phyloP scores from a whole-genome alignment of 2,888 invertebrate genomes.

The Eupithecia subfuscata region DNA sequence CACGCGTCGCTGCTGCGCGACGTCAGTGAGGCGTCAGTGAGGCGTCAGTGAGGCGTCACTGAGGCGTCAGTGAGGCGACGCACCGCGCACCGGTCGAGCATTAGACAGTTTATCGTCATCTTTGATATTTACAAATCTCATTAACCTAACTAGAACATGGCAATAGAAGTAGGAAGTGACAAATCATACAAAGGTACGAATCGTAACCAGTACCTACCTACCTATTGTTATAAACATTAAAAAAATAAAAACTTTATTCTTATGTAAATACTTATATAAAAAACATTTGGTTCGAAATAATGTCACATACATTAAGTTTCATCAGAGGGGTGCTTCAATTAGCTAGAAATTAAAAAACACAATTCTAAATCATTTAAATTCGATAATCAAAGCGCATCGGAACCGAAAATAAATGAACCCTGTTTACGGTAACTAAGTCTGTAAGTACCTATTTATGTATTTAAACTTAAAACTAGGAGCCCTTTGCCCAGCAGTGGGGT shows the following conservation, averaged over 20 bases:
- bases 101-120: too few species aligned
- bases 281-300: background rate
- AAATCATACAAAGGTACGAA: background rate
- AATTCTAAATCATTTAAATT: background rate
- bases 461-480: background rate
- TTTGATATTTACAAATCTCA: background rate
- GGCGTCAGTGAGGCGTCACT: too few species aligned
- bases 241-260: background rate
- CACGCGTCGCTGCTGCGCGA: too few species aligned
- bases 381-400: background rate
- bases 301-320: background rate
- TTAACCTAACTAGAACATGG: background rate
- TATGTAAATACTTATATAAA: background rate
- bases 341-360: background rate
- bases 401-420: background rate
- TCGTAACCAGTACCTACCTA: background rate
- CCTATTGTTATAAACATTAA: background rate
- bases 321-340: background rate
- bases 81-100: too few species aligned
- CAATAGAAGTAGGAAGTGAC: background rate
- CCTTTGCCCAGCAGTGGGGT: background rate
- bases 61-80: too few species aligned
- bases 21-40: too few species aligned
- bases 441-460: background rate
- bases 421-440: background rate